Evolutionary conservation across 2,113 vertebrate genomes (phyloP), one percentile per base, ranked within the genome.

Genomic region (Colossoma macropomum): DNA sequence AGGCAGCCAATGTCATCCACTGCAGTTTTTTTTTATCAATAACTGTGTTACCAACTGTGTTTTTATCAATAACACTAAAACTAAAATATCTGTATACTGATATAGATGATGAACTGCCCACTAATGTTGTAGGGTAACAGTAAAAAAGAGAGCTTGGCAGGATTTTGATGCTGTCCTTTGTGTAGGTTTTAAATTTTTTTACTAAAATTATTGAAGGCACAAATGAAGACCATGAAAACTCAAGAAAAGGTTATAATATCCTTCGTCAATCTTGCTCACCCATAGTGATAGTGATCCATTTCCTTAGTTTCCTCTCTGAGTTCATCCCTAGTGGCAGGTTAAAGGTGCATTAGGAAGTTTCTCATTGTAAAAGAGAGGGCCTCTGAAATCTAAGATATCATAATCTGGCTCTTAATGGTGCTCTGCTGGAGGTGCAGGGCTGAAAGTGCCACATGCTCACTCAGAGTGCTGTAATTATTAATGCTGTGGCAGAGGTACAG

Each of bases 391-490:
- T 45, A 54, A 23, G 38, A 70, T 65, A 28, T 41, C 48, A 34
- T 16, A 74, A 11, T 82, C 28, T 23, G 54, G 62, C 21, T 60
- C 72, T 68, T 63, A 34, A 38, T 25, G 38, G 74, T 34, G 17
- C 19, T 54, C 41, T 34, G 32, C 50, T 28, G 38, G 23, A 83
- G 77, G 16, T 75, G 45, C 27, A 56, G 41, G 28, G 56, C 30
- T 65, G 19, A 75, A 27, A 75, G 54, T 62, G 52, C 23, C 66
- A 60, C 34, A 19, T 38, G 34, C 66, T 72, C 74, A 75, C 74
- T 85, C 63, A 60, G 62, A 17, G 11, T 63, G 48, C 38, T 71
- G 56, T 81, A 54, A 89, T 88, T 82, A 83, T 81, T 87, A 81
- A 88, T 80, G 76, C 48, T 72, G 16, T 80, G 45, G 59, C n/a